phyloP scores from a whole-genome alignment of 2,797 vertebrate species.

The Premnoplex brunnescens region DNA sequence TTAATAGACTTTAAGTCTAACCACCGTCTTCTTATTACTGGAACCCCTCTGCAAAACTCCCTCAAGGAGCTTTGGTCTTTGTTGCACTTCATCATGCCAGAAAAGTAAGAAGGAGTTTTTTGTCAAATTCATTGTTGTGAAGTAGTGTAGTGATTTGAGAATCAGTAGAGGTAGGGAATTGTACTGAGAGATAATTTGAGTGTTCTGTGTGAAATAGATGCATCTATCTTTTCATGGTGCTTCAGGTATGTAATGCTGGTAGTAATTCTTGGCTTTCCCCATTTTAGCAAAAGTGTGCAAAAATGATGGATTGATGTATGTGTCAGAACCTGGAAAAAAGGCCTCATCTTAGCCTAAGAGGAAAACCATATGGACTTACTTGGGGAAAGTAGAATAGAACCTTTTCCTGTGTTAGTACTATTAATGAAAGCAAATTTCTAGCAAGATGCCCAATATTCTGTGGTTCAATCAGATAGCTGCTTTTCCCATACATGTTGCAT shows the following conservation, averaged over 20 bases:
- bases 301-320: not conserved
- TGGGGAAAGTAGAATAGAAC: not conserved
- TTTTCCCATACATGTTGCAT: not conserved
- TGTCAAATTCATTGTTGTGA: not conserved
- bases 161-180: not conserved
- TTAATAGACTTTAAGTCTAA: conserved; percentile 99
- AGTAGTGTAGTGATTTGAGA: not conserved
- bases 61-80: conserved; percentile 98
- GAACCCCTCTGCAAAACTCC: conserved; percentile 97
- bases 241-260: not conserved
- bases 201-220: not conserved
- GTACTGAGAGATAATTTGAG: not conserved
- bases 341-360: not conserved
- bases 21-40: conserved; percentile 96
- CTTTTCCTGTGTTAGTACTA: not conserved
- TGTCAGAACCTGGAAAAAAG: not conserved
- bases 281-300: not conserved
- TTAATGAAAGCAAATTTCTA: not conserved
- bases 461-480: not conserved
- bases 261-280: not conserved
- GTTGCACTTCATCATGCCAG: conserved; percentile 98
- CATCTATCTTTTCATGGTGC: not conserved
- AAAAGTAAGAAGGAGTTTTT: conserved; percentile 86
- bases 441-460: not conserved
- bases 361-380: not conserved